Conservation (phyloP, 2,113 vertebrate species). For the Equus przewalskii region DNA sequence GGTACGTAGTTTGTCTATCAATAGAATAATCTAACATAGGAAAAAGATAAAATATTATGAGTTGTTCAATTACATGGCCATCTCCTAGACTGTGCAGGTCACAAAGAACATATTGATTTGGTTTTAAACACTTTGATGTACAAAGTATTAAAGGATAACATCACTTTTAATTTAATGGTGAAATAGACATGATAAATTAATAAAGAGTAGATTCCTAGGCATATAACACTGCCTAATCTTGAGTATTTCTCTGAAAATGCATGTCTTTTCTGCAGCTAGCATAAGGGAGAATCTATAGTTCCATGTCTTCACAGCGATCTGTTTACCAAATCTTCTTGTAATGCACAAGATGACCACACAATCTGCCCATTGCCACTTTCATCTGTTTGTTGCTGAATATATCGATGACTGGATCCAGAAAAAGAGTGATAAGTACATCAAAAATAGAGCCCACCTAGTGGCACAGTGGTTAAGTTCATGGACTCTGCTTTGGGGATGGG, state of each 20-base stretch:
- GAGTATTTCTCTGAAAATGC: not conserved
- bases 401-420: slow-evolving; percentile 77
- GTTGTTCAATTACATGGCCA: not conserved
- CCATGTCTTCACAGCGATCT: not conserved
- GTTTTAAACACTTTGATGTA: not conserved
- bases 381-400: slow-evolving; percentile 78
- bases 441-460: slow-evolving; percentile 14
- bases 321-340: slow-evolving; percentile 46
- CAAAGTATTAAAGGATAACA: not conserved
- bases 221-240: not conserved
- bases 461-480: too few relatives aligned
- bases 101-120: not conserved
- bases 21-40: not conserved
- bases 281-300: not conserved
- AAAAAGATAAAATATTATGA: not conserved
- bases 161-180: not conserved
- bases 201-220: not conserved
- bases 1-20: not conserved
- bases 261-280: not conserved
- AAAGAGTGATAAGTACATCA: slow-evolving; percentile 75
- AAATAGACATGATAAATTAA: not conserved
- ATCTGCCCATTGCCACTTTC: slow-evolving; percentile 64
- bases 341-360: not conserved
- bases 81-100: not conserved
- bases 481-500: too few relatives aligned